phyloP scores from a whole-genome alignment of 2,797 vertebrate genomes.

The Ctenochaetus hawaiiensis region DNA sequence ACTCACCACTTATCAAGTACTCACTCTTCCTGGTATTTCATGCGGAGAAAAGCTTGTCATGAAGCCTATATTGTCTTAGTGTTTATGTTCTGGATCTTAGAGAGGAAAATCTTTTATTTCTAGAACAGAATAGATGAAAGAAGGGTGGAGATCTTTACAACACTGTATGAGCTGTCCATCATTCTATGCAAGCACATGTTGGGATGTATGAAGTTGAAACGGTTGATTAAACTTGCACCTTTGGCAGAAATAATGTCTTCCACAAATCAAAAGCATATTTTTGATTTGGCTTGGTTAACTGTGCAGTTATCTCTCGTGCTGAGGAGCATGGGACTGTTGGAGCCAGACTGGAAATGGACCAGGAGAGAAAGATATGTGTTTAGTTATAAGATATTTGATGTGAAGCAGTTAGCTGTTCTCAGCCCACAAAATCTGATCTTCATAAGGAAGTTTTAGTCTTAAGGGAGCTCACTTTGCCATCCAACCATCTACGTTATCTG shows the following conservation, averaged over 20 bases:
- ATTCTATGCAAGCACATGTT: conserved; percentile 19
- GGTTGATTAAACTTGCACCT: conserved; percentile 17
- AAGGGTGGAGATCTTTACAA: background rate
- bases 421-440: background rate
- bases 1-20: background rate
- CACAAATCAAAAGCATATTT: conserved; percentile 64
- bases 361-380: conserved; percentile 24
- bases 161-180: conserved; percentile 8
- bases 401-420: conserved; percentile 18
- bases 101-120: background rate
- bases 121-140: background rate
- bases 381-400: conserved; percentile 24
- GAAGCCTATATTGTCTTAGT: background rate
- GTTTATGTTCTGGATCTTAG: background rate
- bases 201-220: conserved; percentile 28
- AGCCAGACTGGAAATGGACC: conserved; percentile 38
- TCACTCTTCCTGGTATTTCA: background rate
- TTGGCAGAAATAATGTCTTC: conserved; percentile 39
- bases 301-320: conserved; percentile 38
- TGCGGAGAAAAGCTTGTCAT: background rate
- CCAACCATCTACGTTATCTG: background rate
- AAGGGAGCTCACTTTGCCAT: background rate
- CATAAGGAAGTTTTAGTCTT: background rate
- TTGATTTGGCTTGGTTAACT: conserved; percentile 40
- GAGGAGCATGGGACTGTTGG: conserved; percentile 28